Conservation (phyloP, 1,140 invertebrate genomes). For the Thalassaphorura encarpata region DNA sequence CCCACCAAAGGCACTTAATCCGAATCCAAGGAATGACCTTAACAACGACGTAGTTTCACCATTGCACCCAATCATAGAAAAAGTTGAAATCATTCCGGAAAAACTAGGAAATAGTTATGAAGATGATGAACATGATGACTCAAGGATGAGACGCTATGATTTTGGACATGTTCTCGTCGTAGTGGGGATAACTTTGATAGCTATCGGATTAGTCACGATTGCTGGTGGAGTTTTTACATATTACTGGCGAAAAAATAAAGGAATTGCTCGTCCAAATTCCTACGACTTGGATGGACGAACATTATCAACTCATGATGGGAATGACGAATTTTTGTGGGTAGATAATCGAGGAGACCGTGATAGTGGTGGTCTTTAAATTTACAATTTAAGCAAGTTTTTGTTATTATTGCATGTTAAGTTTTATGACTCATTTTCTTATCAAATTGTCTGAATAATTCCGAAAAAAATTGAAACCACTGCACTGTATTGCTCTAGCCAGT, state of each 20-base stretch:
- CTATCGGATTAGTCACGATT: background rate
- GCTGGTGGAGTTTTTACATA: constrained; percentile 6
- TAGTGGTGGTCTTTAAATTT: too few species aligned
- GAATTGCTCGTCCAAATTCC: constrained; percentile 18
- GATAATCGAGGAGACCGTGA: constrained; percentile 6
- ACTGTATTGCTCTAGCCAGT: too few species aligned
- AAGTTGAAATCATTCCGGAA: background rate
- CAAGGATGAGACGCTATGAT: too few species aligned
- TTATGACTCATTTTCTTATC: too few species aligned
- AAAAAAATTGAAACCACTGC: too few species aligned
- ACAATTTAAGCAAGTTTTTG: too few species aligned
- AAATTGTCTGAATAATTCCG: too few species aligned
- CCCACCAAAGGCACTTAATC: too few species aligned
- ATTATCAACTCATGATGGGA: constrained; percentile 18
- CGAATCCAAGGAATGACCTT: too few species aligned
- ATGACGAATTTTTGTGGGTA: constrained; percentile 25
- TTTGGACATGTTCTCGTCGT: background rate
- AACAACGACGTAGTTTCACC: too few species aligned
- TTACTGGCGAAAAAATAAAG: constrained; percentile 25
- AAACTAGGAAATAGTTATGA: background rate
- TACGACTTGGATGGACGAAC: constrained; percentile 22
- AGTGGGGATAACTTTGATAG: constrained; percentile 6
- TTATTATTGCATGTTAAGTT: too few species aligned
- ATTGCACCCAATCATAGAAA: too few species aligned
- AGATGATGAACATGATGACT: background rate